Evolutionary conservation across 2,797 vertebrate species (phyloP).

Genomic region (Odontamblyopus lacepedii): DNA sequence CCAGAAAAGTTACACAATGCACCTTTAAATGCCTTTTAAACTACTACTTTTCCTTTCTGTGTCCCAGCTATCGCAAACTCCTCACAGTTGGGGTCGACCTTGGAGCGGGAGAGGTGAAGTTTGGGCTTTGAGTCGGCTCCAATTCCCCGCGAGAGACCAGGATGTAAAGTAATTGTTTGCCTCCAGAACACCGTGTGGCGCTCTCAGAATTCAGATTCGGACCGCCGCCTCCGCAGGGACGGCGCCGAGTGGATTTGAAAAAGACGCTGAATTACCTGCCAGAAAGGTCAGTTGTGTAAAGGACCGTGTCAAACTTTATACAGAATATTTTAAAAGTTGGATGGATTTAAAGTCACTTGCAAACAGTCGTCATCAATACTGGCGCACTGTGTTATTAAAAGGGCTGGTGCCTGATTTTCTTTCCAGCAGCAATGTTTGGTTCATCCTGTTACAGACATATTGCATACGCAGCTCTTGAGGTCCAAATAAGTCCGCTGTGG

Average conservation of each 20-base stretch:
- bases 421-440: no score
- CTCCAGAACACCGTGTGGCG: conserved; percentile 28
- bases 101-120: conserved; percentile 25
- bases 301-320: not conserved
- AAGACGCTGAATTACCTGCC: conserved; percentile 4
- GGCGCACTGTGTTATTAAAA: no score
- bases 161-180: conserved; percentile 48
- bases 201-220: conserved; percentile 28
- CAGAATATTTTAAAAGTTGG: not conserved
- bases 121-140: conserved; percentile 39
- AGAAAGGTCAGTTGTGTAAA: conserved; percentile 15
- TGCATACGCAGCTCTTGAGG: no score
- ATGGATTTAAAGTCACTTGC: not conserved
- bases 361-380: no score
- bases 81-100: conserved; percentile 51
- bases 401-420: no score
- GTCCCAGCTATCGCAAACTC: conserved; percentile 38
- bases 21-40: conserved; percentile 56
- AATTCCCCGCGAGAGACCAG: conserved; percentile 34
- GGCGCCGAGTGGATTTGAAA: conserved; percentile 19
- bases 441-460: no score
- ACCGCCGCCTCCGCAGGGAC: conserved; percentile 25
- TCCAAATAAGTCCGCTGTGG: no score
- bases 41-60: conserved; percentile 38
- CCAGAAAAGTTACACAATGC: no score